phyloP scores from a whole-genome alignment of 2,888 invertebrate species.

The Octodonta nipae region DNA sequence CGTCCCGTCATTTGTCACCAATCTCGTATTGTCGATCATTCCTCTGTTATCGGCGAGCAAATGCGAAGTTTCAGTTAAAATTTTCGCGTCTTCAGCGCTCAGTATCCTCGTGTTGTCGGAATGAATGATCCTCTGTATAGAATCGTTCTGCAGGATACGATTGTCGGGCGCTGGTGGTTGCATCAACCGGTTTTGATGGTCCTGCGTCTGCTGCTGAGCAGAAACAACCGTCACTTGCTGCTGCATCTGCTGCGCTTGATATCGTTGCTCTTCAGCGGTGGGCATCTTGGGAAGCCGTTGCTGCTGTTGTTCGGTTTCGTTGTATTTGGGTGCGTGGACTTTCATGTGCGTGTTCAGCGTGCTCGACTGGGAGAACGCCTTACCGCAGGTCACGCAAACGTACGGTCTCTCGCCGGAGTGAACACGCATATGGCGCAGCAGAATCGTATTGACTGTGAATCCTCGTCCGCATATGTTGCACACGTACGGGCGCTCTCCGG shows the following conservation, averaged over 20 bases:
- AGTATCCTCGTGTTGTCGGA: conserved; percentile 18
- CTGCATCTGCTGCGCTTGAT: conserved; percentile 18
- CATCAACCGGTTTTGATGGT: conserved; percentile 24
- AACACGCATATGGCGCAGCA: conserved; percentile 35
- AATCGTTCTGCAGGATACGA: conserved; percentile 27
- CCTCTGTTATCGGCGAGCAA: conserved; percentile 21
- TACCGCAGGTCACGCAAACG: conserved; percentile 26
- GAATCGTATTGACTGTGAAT: conserved; percentile 36
- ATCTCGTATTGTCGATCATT: conserved; percentile 15
- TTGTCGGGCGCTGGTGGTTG: conserved; percentile 27
- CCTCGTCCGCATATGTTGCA: conserved; percentile 35
- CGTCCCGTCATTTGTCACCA: conserved; percentile 22
- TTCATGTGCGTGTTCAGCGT: conserved; percentile 37
- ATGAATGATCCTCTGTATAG: conserved; percentile 25
- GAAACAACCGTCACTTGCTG: conserved; percentile 8
- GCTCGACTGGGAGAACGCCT: conserved; percentile 36
- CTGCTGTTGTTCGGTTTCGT: conserved; percentile 21
- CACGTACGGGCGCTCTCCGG: conserved; percentile 36
- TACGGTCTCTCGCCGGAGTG: conserved; percentile 37
- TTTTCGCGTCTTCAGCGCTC: conserved; percentile 20
- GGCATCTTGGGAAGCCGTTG: conserved; percentile 22
- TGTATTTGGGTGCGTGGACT: conserved; percentile 28
- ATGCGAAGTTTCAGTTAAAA: conserved; percentile 22
- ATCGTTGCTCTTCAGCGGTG: conserved; percentile 9
- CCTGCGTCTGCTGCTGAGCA: conserved; percentile 12